phyloP scores from a whole-genome alignment of 2,888 invertebrate species.

The Eupithecia exiguata region DNA sequence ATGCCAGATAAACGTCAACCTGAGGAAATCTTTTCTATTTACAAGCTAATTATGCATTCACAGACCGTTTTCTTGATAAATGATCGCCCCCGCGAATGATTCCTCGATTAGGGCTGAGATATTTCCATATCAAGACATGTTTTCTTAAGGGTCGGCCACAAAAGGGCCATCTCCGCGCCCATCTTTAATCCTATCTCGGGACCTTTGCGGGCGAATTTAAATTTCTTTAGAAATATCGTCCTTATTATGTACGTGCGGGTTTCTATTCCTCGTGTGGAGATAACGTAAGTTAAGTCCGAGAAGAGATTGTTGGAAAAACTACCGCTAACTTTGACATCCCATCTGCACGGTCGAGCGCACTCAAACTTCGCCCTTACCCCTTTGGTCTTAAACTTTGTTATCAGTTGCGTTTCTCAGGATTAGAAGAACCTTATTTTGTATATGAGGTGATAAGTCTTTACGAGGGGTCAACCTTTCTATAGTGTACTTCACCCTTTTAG shows the following conservation, averaged over 20 bases:
- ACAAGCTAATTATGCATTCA: slow-evolving; percentile 74
- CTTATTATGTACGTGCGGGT: slow-evolving; percentile 84
- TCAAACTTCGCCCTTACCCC: slow-evolving; percentile 68
- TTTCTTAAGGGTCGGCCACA: slow-evolving; percentile 84
- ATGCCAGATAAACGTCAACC: slow-evolving; percentile 72
- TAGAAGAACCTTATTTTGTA: slow-evolving; percentile 83
- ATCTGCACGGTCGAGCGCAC: slow-evolving; percentile 58
- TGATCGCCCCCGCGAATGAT: slow-evolving; percentile 79
- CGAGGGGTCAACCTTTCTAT: slow-evolving; percentile 85
- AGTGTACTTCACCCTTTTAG: slow-evolving; percentile 82
- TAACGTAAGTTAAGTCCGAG: slow-evolving; percentile 84
- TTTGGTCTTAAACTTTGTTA: slow-evolving; percentile 56
- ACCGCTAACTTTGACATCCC: slow-evolving; percentile 79
- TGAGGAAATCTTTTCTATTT: slow-evolving; percentile 60
- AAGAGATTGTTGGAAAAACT: slow-evolving; percentile 83
- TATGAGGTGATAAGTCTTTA: slow-evolving; percentile 85
- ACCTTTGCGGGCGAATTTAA: slow-evolving; percentile 84
- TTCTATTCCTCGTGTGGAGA: slow-evolving; percentile 82
- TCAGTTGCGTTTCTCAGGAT: slow-evolving; percentile 63
- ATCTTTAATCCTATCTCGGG: slow-evolving; percentile 84
- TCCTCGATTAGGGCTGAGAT: slow-evolving; percentile 80
- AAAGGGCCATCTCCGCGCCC: slow-evolving; percentile 83
- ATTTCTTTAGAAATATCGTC: slow-evolving; percentile 85
- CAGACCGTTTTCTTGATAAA: slow-evolving; percentile 75
- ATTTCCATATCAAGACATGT: slow-evolving; percentile 84